phyloP scores from a whole-genome alignment of 2,113 vertebrate species.

The Eulemur macaco region DNA sequence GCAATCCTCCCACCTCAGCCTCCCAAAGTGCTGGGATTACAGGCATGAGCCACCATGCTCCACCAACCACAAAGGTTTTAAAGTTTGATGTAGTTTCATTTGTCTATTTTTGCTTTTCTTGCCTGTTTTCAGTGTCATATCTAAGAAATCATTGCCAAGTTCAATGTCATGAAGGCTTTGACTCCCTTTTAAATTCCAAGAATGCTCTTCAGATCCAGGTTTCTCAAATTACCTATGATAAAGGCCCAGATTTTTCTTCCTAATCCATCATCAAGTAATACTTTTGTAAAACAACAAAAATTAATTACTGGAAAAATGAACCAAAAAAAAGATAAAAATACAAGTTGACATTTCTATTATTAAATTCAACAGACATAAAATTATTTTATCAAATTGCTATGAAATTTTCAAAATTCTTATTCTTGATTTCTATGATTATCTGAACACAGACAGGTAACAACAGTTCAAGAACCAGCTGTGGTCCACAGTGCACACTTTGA shows the following conservation, averaged over 20 bases:
- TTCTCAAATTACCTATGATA: neutral
- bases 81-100: neutral
- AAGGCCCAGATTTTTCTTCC: neutral
- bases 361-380: neutral
- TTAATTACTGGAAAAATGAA: neutral
- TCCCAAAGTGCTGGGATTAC: neutral
- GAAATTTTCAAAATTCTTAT: neutral
- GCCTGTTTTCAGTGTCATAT: neutral
- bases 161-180: neutral
- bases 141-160: neutral
- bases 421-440: too few relatives aligned
- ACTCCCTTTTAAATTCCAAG: neutral
- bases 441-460: too few relatives aligned
- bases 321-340: too few relatives aligned
- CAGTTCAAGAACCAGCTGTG: too few relatives aligned
- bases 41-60: neutral
- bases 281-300: neutral
- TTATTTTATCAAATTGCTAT: slow-evolving; percentile 15
- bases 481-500: too few relatives aligned
- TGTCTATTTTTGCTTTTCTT: neutral
- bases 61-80: too few relatives aligned
- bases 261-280: neutral
- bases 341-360: too few relatives aligned
- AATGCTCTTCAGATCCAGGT: neutral
- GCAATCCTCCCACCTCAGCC: neutral